phyloP scores from a whole-genome alignment of 2,797 vertebrate genomes.

The Spheniscus humboldti region DNA sequence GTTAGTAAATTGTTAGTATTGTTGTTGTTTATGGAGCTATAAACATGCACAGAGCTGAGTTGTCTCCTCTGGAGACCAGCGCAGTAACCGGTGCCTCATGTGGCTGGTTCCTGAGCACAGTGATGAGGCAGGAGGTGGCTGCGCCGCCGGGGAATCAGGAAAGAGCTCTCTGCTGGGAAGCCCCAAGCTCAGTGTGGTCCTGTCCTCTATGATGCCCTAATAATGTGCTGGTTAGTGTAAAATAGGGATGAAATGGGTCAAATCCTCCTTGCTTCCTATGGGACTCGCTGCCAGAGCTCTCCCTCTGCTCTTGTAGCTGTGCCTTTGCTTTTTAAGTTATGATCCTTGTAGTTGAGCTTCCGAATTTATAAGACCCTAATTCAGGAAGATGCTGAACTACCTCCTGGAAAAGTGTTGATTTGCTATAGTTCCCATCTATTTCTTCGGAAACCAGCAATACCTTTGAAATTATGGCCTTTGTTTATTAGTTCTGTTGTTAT shows the following conservation, averaged over 20 bases:
- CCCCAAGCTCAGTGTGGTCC: not conserved
- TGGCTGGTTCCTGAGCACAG: not conserved
- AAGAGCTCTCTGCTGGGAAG: not conserved
- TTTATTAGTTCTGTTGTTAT: not conserved
- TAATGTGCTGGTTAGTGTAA: not conserved
- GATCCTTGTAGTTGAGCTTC: not conserved
- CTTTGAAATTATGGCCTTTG: not conserved
- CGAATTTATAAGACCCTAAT: not conserved
- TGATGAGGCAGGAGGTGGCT: not conserved
- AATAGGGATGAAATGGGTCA: not conserved
- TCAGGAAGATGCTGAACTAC: not conserved
- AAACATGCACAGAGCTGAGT: not conserved
- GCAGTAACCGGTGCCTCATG: rapidly evolving
- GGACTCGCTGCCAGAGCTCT: not conserved
- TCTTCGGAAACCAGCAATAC: not conserved
- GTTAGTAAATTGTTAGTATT: constrained; percentile 28
- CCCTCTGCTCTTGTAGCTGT: not conserved
- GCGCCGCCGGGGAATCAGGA: rapidly evolving
- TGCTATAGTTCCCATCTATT: not conserved
- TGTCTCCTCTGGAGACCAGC: rapidly evolving
- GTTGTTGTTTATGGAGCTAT: not conserved
- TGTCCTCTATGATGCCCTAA: not conserved
- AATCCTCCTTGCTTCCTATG: not conserved
- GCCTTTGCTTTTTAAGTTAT: not conserved
- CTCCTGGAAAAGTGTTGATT: not conserved